Evolutionary conservation across 2,797 vertebrate species (phyloP), one percentile per base, ranked within the genome.

Genomic region (Brachyalestes nurse): DNA sequence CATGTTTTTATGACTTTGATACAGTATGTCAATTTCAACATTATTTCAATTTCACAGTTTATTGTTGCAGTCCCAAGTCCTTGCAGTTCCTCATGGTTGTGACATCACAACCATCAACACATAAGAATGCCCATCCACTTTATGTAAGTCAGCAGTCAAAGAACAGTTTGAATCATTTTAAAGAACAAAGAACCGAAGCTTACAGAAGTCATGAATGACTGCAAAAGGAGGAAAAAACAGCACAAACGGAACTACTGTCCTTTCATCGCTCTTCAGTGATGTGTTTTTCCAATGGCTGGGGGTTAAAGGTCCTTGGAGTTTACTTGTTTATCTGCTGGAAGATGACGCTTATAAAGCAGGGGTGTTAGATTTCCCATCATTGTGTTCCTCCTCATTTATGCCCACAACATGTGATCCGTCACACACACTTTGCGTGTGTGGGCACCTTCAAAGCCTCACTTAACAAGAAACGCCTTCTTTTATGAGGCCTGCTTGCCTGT

Each of bases 271-370:
- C 23, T 49, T 61, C 55, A 7, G 3, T 38, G 28, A 64, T 1
- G 6, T 14, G 17, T 3, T 9, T 55, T 19, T 12, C 8, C 12
- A 5, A 0, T 17, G 9, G 19, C 4, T 12, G 28, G 49, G 38
- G 81, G 75, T 69, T 82, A 85, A 79, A 82, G 69, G 55, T 82
- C 12, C 12, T 10, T 0, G 0, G 16, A 16, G 38, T 38, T 76
- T 67, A 79, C 25, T 45, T 34, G 17, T 81, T 81, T 53, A 77
- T 80, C 47, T 12, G 12, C 47, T 49, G 0, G 51, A 5, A 78
- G 45, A 82, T 67, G 28, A 75, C 71, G 64, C 51, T 72, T 65
- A 57, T 77, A 69, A 72, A 76, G 40, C 49, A 38, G 0, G 5
- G 17, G 23, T 73, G 42, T 80, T 75, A 71, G 49, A 70, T 66